Conservation (phyloP, 2,113 vertebrate genomes). For the Lota lota region DNA sequence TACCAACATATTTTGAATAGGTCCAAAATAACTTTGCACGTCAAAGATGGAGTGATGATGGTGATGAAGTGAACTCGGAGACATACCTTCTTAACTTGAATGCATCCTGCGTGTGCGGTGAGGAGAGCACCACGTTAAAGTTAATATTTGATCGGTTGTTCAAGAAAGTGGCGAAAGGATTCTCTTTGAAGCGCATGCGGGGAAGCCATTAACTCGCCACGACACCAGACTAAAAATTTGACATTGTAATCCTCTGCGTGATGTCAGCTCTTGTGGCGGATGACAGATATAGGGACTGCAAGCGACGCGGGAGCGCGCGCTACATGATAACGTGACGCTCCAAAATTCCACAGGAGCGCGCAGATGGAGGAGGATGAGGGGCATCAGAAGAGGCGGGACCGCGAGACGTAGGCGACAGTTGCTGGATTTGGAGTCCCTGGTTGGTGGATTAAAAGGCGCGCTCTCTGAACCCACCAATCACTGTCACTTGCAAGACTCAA, state of each 20-base stretch:
- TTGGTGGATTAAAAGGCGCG: slow-evolving; percentile 10
- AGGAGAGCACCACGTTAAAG: background rate
- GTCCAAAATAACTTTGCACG: no score
- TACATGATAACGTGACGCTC: no score
- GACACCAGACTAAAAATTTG: slow-evolving; percentile 39
- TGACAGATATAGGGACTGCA: slow-evolving; percentile 43
- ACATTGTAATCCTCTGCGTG: slow-evolving; percentile 69
- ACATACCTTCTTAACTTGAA: slow-evolving; percentile 42
- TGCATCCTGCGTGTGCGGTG: slow-evolving; percentile 27
- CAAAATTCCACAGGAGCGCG: slow-evolving; percentile 33
- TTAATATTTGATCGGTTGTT: background rate
- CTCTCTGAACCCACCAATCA: slow-evolving; percentile 23
- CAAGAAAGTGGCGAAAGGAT: slow-evolving; percentile 31
- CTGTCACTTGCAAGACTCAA: background rate
- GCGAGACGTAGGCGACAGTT: background rate
- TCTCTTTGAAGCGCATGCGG: slow-evolving; percentile 30
- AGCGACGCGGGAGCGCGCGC: no score
- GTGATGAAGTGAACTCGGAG: no score
- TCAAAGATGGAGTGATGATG: no score
- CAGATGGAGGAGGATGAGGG: background rate
- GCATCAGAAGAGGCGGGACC: background rate
- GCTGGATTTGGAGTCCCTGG: background rate
- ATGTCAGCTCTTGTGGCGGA: slow-evolving; percentile 42
- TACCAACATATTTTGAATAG: no score
- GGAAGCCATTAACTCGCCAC: slow-evolving; percentile 52